Conservation (phyloP, 2,797 vertebrate genomes). For the Oceanodroma leucorhoa region DNA sequence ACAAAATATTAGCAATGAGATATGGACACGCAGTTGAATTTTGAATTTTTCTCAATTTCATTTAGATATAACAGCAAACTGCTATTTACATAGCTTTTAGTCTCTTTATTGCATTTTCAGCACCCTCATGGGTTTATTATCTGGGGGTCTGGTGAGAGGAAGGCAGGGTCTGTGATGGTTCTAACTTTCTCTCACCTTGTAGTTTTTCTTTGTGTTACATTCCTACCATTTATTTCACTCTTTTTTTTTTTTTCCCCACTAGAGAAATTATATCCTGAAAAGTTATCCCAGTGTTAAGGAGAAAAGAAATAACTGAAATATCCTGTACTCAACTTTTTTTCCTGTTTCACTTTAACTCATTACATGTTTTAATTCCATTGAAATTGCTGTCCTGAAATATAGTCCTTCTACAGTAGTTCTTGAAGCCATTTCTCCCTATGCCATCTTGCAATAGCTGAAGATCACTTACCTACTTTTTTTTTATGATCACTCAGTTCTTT, state of each 20-base stretch:
- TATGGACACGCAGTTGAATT: neutral
- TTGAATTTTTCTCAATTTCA: neutral
- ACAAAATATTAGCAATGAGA: neutral
- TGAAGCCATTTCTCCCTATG: neutral
- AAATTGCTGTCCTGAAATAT: neutral
- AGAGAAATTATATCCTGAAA: neutral
- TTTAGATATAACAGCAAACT: neutral
- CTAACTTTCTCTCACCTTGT: neutral
- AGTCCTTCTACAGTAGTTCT: neutral
- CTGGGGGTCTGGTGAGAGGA: neutral
- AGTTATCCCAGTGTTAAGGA: neutral
- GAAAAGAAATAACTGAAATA: neutral
- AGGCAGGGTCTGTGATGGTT: neutral
- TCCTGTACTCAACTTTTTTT: rapidly evolving
- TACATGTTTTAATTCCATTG: neutral
- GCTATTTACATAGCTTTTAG: neutral
- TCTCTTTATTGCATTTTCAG: neutral
- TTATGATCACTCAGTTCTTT: neutral
- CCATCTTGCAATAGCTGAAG: neutral
- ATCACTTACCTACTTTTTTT: neutral
- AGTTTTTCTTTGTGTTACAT: neutral
- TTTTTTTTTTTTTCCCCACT: neutral
- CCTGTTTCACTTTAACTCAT: neutral
- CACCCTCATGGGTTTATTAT: rapidly evolving
- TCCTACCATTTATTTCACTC: neutral